Conservation (phyloP, 35 echinoderm and acorn worm species). For the Chiridota heheva region DNA sequence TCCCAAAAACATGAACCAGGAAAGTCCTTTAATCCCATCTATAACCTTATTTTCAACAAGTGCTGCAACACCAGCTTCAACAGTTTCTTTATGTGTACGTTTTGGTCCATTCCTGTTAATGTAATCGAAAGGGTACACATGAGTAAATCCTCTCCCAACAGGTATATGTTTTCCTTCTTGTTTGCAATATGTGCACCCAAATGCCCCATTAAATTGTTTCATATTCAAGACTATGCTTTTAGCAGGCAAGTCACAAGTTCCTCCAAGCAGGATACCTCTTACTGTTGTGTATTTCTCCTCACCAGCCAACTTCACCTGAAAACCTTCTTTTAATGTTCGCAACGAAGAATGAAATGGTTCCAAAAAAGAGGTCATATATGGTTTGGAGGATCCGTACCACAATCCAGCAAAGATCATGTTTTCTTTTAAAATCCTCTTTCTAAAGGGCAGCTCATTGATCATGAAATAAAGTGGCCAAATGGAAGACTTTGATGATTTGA, state of each 20-base stretch:
- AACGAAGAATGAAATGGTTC: not conserved
- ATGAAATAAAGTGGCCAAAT: conserved; percentile 68
- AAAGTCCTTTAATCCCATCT: conserved; percentile 28
- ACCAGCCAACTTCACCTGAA: not conserved
- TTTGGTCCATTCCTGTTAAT: not conserved
- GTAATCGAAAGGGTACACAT: conserved; percentile 1
- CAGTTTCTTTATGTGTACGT: conserved; percentile 13
- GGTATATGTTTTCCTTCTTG: not conserved
- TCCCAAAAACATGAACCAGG: conserved; percentile 9
- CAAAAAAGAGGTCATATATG: conserved; percentile 39
- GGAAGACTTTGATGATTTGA: conserved; percentile 64
- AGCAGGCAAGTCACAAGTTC: conserved; percentile 48
- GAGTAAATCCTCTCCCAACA: not conserved
- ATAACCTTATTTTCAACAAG: not conserved
- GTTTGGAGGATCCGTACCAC: conserved; percentile 63
- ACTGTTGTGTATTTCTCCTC: not conserved
- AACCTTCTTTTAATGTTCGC: not conserved
- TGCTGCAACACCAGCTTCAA: not conserved
- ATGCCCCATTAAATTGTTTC: not conserved
- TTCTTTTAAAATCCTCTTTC: conserved; percentile 49
- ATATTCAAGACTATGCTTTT: conserved; percentile 5
- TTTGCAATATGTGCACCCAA: not conserved
- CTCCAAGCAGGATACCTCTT: not conserved
- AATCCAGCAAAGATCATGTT: conserved; percentile 74
- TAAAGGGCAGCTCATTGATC: conserved; percentile 62